Evolutionary conservation across 2,797 vertebrate genomes (phyloP).

Genomic region (Prunella strophiata): DNA sequence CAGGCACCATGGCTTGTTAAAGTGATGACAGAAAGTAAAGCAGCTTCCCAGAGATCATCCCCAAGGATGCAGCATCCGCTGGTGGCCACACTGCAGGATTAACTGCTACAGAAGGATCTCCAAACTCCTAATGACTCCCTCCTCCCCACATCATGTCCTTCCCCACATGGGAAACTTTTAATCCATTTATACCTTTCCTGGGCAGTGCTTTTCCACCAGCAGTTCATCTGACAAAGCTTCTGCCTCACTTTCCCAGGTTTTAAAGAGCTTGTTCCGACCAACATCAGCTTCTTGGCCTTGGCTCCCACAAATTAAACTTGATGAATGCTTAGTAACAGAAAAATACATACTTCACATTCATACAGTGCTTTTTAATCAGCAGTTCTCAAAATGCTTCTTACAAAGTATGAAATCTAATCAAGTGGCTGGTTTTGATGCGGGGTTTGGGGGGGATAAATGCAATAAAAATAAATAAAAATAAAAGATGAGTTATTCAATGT

Average conservation of each 20-base stretch:
- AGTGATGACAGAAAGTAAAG: slow-evolving; percentile 27
- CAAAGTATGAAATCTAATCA: slow-evolving; percentile 3
- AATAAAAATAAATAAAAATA: not conserved
- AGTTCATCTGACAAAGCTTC: not conserved
- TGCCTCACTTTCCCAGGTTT: not conserved
- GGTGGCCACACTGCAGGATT: not conserved
- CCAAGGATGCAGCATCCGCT: not conserved
- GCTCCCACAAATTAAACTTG: not conserved
- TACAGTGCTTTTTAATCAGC: not conserved
- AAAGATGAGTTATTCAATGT: not conserved
- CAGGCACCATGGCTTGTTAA: not conserved
- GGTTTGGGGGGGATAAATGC: not conserved
- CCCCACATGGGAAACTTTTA: not conserved
- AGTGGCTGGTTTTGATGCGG: not conserved
- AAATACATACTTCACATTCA: not conserved
- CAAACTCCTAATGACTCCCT: not conserved
- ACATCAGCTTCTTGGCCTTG: not conserved
- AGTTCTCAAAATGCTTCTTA: not conserved
- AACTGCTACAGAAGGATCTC: not conserved
- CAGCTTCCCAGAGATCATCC: slow-evolving; percentile 15
- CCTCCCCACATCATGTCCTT: not conserved
- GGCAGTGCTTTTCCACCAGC: not conserved
- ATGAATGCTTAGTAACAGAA: not conserved
- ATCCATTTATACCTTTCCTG: slow-evolving; percentile 15
- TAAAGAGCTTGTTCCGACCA: not conserved